Conservation (phyloP, 2,888 invertebrate species). For the Pteria penguin region DNA sequence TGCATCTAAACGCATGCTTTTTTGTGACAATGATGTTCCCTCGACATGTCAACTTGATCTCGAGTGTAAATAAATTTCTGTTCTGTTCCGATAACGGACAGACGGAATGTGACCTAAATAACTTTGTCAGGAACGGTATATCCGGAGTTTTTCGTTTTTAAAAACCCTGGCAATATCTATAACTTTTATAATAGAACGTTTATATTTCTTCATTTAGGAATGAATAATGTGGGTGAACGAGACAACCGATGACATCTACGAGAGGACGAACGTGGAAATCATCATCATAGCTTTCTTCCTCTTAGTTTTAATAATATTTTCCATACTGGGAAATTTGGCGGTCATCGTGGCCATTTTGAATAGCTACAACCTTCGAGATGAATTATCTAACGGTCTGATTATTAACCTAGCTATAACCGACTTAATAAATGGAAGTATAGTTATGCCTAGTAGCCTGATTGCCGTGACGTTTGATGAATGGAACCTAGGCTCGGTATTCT, state of each 20-base stretch:
- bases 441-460: slow-evolving; percentile 69
- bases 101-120: no score
- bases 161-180: no score
- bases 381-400: slow-evolving; percentile 71
- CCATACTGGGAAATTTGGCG: slow-evolving; percentile 66
- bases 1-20: no score
- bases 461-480: slow-evolving; percentile 62
- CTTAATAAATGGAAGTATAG: slow-evolving; percentile 62
- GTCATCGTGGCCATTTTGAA: slow-evolving; percentile 68
- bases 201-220: no score
- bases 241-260: not conserved
- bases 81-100: no score
- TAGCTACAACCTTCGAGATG: slow-evolving; percentile 57
- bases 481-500: slow-evolving; percentile 55
- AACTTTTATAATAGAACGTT: no score
- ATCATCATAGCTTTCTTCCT: slow-evolving; percentile 51
- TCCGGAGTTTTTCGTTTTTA: no score
- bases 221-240: no score
- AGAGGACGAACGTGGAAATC: slow-evolving; percentile 6
- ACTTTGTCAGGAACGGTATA: no score
- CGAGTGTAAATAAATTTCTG: no score
- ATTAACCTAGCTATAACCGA: slow-evolving; percentile 75
- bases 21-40: no score
- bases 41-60: no score
- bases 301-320: slow-evolving; percentile 56